A percentile compares a stretch with the other conserved stretches of the same genome.
phyloP scores from a whole-genome alignment of 2,113 vertebrate species.

The Ptyas mucosa region DNA sequence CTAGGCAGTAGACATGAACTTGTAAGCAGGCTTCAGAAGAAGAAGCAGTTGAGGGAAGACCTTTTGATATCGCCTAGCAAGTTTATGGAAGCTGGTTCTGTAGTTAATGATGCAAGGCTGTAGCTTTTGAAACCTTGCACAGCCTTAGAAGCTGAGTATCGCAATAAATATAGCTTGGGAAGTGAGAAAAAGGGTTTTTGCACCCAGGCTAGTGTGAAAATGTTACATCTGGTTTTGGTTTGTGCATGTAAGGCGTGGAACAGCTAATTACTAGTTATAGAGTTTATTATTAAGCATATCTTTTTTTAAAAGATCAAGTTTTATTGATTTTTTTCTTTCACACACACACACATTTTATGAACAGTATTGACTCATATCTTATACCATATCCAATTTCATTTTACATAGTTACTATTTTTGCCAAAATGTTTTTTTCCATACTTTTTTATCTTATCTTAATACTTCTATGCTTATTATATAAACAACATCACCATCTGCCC shows the following conservation, averaged over 20 bases:
- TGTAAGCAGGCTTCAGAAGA: conserved; percentile 5
- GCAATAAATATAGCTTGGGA: background rate
- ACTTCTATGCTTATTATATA: too few relatives aligned
- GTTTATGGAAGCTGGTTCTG: background rate
- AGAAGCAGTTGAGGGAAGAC: background rate
- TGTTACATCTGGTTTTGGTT: background rate
- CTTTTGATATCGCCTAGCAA: background rate
- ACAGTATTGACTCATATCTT: too few relatives aligned
- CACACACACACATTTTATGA: too few relatives aligned
- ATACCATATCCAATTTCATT: too few relatives aligned
- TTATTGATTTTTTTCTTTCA: too few relatives aligned
- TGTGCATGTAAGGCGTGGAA: background rate
- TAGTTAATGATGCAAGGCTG: background rate
- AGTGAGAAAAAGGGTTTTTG: background rate
- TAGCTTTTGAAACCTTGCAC: conserved; percentile 8
- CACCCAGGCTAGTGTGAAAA: background rate
- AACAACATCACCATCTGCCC: too few relatives aligned
- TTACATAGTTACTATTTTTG: too few relatives aligned
- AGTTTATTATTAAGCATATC: background rate
- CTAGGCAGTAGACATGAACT: conserved; percentile 7
- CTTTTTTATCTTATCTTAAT: too few relatives aligned
- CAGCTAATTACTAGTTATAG: background rate
- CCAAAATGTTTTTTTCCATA: too few relatives aligned
- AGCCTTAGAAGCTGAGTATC: conserved; percentile 18
- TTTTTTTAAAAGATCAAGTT: too few relatives aligned